A percentile compares a stretch with the other conserved stretches of the same genome.
phyloP scores from a whole-genome alignment of 2,113 vertebrate species.

The Rhinogobius similis region DNA sequence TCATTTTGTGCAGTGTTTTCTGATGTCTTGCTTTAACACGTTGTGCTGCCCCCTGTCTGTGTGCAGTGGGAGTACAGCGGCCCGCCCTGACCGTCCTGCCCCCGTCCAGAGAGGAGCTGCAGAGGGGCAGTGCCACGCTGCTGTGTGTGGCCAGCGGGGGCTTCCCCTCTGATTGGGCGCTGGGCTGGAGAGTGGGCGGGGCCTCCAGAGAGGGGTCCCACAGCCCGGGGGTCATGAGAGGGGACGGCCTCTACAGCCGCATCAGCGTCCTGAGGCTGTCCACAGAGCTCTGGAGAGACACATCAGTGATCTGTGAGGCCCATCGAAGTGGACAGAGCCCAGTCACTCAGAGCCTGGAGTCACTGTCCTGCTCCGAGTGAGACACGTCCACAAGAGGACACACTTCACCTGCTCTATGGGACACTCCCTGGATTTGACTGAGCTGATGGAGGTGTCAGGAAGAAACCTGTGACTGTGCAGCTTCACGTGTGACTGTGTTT shows the following conservation, averaged over 20 bases:
- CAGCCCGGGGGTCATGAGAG: conserved; percentile 29
- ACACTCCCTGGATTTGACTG: conserved; percentile 4
- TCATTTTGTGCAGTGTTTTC: conserved; percentile 3
- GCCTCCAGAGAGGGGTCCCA: conserved; percentile 21
- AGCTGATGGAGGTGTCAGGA: not conserved
- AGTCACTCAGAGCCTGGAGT: conserved; percentile 51
- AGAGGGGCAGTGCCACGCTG: conserved; percentile 52
- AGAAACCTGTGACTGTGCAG: not conserved
- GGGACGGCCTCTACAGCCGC: conserved; percentile 44
- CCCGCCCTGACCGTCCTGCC: conserved; percentile 62
- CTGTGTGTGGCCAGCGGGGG: conserved; percentile 60
- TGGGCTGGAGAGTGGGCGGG: conserved; percentile 52
- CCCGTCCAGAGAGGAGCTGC: conserved; percentile 50
- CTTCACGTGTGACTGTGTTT: not conserved
- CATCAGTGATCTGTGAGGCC: conserved; percentile 59
- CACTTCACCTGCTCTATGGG: conserved; percentile 1
- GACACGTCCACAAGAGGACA: conserved; percentile 3
- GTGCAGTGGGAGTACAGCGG: conserved; percentile 37
- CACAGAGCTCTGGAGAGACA: conserved; percentile 45
- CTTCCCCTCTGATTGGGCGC: conserved; percentile 54
- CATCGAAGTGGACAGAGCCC: conserved; percentile 36
- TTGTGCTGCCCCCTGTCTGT: conserved; percentile 3
- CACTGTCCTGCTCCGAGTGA: conserved; percentile 47
- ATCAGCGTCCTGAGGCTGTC: conserved; percentile 55
- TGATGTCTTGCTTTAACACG: not conserved